These are phyloP conservation scores for Panurus biarmicus DNA, from an alignment of 2,113 vertebrate species.

Conservation along the genomic window DNA sequence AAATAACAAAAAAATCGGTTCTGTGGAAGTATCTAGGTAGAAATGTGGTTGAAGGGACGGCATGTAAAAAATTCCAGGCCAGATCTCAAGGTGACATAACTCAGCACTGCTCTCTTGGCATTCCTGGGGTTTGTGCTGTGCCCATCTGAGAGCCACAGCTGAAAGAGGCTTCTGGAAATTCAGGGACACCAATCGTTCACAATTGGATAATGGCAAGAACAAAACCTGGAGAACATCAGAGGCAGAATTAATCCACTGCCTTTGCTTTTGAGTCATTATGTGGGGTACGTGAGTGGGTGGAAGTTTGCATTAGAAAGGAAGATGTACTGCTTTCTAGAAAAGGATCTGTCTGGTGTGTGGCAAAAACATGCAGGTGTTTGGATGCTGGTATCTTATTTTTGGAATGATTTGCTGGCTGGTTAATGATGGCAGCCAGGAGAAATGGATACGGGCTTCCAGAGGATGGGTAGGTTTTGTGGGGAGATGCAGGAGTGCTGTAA, in stretches of 20 bases:
- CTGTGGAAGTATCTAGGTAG: not conserved
- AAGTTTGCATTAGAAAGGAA: slow-evolving; percentile 49
- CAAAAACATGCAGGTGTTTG: slow-evolving; percentile 32
- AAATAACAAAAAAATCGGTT: accelerated
- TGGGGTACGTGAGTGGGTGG: not conserved
- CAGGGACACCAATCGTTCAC: not conserved
- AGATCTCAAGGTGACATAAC: not conserved
- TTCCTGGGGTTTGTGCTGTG: not conserved
- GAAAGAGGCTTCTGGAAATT: not conserved
- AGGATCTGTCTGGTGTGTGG: not conserved
- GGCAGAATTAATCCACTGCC: not conserved
- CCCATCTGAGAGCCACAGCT: not conserved
- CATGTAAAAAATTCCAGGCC: not conserved
- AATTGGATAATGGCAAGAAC: not conserved
- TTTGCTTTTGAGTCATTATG: slow-evolving; percentile 24
- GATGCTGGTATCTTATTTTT: not conserved
- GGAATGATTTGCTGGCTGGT: not conserved
- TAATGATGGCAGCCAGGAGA: not conserved
- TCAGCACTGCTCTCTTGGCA: not conserved
- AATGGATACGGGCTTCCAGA: not conserved
- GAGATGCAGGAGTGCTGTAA: not conserved
- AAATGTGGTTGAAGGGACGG: not conserved
- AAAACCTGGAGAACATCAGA: slow-evolving; percentile 3
- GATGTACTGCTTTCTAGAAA: slow-evolving; percentile 29
- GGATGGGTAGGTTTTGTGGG: not conserved